Percentiles rank a stretch among this genome's conserved stretches.
Evolutionary conservation across 2,113 vertebrate genomes (phyloP).

Genomic region (Cololabis saira): DNA sequence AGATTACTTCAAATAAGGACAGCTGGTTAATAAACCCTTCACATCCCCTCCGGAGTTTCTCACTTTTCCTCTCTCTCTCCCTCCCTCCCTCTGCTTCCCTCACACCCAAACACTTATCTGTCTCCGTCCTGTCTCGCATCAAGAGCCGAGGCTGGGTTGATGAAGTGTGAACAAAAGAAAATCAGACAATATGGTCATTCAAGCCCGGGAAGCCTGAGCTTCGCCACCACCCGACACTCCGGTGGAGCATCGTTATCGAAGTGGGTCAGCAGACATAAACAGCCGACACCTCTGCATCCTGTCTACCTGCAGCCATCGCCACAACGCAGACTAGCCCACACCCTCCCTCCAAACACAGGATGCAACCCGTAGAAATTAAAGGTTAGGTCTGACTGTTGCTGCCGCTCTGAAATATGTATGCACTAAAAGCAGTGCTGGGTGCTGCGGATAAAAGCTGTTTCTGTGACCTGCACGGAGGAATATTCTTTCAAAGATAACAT

Average conservation of each 20-base stretch:
- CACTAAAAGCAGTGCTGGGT: conserved; percentile 17
- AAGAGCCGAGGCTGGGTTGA: conserved; percentile 18
- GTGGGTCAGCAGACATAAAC: conserved; percentile 43
- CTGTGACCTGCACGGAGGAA: no score
- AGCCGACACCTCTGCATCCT: conserved; percentile 21
- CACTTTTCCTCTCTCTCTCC: conserved; percentile 20
- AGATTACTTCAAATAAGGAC: not conserved
- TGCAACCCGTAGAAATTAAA: conserved; percentile 24
- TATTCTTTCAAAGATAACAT: no score
- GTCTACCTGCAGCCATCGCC: conserved; percentile 36
- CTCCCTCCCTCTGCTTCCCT: conserved; percentile 10
- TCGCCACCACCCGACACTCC: not conserved
- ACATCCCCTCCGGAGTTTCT: not conserved
- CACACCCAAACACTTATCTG: conserved; percentile 38
- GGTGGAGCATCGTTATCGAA: conserved; percentile 20
- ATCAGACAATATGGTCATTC: conserved; percentile 2
- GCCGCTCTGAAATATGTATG: conserved; percentile 48
- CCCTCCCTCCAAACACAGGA: conserved; percentile 6
- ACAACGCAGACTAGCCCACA: not conserved
- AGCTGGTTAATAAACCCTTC: not conserved
- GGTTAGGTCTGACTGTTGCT: conserved; percentile 21
- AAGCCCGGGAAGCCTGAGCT: not conserved
- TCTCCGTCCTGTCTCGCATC: conserved; percentile 12
- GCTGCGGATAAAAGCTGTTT: conserved; percentile 19
- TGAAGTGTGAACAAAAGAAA: conserved; percentile 22